Conservation (phyloP, 2,888 invertebrate species). For the Amphipyra tragopoginis region DNA sequence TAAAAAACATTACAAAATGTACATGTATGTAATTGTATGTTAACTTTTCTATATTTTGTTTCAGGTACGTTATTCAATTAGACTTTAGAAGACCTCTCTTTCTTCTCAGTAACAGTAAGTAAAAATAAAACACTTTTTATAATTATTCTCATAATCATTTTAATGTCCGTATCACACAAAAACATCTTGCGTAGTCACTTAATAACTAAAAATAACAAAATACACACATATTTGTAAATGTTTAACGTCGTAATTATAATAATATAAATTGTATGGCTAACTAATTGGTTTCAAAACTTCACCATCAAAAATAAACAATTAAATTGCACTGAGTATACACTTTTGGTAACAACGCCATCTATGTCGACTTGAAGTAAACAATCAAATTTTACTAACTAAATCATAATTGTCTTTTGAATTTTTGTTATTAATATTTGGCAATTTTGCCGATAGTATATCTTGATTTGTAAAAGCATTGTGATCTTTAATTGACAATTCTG, state of each 20-base stretch:
- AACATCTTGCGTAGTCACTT: slow-evolving; percentile 26
- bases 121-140: slow-evolving; percentile 1
- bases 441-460: background rate
- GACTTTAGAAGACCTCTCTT: too few relatives aligned
- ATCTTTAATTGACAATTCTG: slow-evolving; percentile 15
- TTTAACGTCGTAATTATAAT: background rate
- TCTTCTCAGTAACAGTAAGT: too few relatives aligned
- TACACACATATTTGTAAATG: slow-evolving; percentile 10
- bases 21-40: too few relatives aligned
- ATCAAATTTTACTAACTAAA: slow-evolving; percentile 3
- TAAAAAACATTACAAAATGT: too few relatives aligned
- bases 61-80: too few relatives aligned
- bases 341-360: slow-evolving; percentile 19
- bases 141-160: slow-evolving; percentile 11
- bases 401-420: background rate
- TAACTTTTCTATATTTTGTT: too few relatives aligned
- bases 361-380: background rate
- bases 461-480: background rate
- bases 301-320: slow-evolving; percentile 3
- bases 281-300: background rate
- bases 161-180: slow-evolving; percentile 33
- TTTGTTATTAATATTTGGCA: background rate
- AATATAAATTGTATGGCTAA: slow-evolving; percentile 3
- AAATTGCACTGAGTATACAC: background rate
- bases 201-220: slow-evolving; percentile 25